A percentile compares a stretch with the other conserved stretches of the same genome.
Conservation (phyloP, 1,140 invertebrate genomes). For the Drosophila punjabiensis region DNA sequence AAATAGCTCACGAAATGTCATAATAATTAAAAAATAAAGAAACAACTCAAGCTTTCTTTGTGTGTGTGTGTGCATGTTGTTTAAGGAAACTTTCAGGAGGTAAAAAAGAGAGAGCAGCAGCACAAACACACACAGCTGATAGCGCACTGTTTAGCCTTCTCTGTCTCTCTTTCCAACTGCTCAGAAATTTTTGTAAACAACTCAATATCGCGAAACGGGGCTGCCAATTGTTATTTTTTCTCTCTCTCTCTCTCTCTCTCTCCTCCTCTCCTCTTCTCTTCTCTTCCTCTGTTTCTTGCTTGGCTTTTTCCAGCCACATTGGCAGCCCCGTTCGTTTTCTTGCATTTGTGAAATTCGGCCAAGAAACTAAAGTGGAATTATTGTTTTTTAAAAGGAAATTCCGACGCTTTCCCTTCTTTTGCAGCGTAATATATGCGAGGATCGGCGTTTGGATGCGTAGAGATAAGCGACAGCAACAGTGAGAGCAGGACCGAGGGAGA, state of each 20-base stretch:
- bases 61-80: constrained; percentile 28
- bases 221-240: constrained; percentile 49
- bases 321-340: constrained; percentile 60
- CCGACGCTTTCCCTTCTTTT: constrained; percentile 36
- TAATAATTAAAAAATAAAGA: constrained; percentile 24
- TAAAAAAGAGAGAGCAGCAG: constrained; percentile 10
- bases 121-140: constrained; percentile 51
- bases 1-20: constrained; percentile 38
- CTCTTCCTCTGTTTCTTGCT: not conserved
- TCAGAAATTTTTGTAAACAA: constrained; percentile 76
- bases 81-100: constrained; percentile 26
- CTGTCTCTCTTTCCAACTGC: constrained; percentile 13
- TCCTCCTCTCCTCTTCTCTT: not conserved
- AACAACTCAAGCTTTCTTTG: constrained; percentile 16
- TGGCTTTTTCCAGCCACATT: constrained; percentile 46
- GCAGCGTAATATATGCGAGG: constrained; percentile 45
- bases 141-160: constrained; percentile 15
- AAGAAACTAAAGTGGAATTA: constrained; percentile 10
- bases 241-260: not conserved
- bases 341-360: constrained; percentile 73
- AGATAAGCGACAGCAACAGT: constrained; percentile 1
- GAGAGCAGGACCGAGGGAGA: not conserved
- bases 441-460: constrained; percentile 22
- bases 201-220: constrained; percentile 55
- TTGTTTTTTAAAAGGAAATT: constrained; percentile 18